These are phyloP conservation scores for Epinephelus moara DNA, from an alignment of 2,113 vertebrate genomes.

Conservation along the genomic window DNA sequence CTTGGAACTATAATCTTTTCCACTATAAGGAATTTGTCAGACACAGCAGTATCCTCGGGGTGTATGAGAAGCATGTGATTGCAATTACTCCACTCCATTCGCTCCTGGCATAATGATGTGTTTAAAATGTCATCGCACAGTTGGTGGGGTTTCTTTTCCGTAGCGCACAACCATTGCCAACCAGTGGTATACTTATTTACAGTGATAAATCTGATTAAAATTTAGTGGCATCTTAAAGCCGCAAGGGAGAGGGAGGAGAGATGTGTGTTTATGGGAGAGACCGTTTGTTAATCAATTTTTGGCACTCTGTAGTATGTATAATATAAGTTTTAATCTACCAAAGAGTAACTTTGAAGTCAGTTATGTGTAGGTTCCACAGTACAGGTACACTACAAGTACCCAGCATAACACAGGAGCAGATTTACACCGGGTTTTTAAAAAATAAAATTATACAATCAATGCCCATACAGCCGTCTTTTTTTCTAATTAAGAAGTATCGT, in stretches of 20 bases:
- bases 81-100: constrained; percentile 47
- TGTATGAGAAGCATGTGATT: constrained; percentile 50
- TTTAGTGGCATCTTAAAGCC: background rate
- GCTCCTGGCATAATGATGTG: constrained; percentile 25
- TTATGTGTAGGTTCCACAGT: background rate
- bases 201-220: constrained; percentile 16
- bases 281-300: constrained; percentile 4
- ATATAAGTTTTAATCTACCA: background rate
- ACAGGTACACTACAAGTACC: background rate
- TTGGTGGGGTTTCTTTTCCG: background rate
- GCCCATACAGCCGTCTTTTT: background rate
- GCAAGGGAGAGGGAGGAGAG: background rate
- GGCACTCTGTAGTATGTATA: background rate
- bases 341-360: background rate
- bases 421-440: background rate
- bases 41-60: constrained; percentile 7
- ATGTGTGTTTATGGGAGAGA: background rate
- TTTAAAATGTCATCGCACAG: constrained; percentile 47
- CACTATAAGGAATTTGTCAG: constrained; percentile 25
- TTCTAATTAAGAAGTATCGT: background rate
- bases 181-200: constrained; percentile 9
- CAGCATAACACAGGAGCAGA: background rate
- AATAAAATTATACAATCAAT: background rate
- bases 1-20: constrained; percentile 6
- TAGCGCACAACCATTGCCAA: background rate